Evolutionary conservation across 2,888 invertebrate genomes (phyloP), one percentile per base, ranked within the genome.

Genomic region (Octonoba sinensis): DNA sequence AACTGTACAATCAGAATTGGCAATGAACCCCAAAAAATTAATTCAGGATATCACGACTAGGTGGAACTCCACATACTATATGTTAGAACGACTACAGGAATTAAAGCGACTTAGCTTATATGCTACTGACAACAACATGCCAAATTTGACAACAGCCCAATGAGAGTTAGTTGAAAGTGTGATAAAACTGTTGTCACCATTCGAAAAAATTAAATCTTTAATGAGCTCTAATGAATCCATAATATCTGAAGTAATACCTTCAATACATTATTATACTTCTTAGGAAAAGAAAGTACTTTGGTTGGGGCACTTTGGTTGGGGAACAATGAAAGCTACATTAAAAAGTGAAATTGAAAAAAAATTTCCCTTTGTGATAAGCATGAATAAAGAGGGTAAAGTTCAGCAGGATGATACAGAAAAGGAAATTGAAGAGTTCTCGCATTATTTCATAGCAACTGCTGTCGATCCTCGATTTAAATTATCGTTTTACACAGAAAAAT

Each of bases 161-260:
- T 54, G 54, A 15, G n/a, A 54, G 54, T 54, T 54, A 16, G 6
- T 54, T n/a, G 11, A 54, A 6, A 54, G n/a, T n/a, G 54, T 54
- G 16, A 11, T 54, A 15, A 54, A 54, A 54, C 16, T 54, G 54
- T 18, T 54, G 6, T 54, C 16, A 4, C 54, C 16, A 16, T 16
- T 54, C 18, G 54, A 54, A 15, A 18, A 54, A 54, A 6, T 54
- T n/a, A 54, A 16, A n/a, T n/a, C 54, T n/a, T 15, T 54, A 16
- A 54, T 54, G 54, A 54, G 54, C 54, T 54, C 54, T 11, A 54
- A 6, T 15, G 16, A 54, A 15, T 54, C 54, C 11, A 47, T 47
- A 47, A 54, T 54, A 54, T 54, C 54, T 54, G 54, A 54, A 54
- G 54, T 54, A 54, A 54, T 54, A 54, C 54, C 54, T n/a, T 54